Base-by-base conservation (phyloP, 2,888 invertebrate genomes). In the Rhagophthalmus giganteus region DNA sequence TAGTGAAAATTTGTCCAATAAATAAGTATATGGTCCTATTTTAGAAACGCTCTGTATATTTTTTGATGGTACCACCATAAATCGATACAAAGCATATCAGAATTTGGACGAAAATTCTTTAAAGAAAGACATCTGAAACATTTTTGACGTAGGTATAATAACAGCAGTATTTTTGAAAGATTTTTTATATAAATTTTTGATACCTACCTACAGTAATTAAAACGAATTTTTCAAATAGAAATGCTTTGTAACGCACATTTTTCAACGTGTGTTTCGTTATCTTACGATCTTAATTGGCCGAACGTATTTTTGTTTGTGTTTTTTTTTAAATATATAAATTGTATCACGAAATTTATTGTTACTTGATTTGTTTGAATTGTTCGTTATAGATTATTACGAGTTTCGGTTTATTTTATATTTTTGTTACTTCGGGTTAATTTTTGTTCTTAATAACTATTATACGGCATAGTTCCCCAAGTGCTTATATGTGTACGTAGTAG, bases 151-250 rank as follows among this genome's bases (percentile, higher is more conserved):
- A 48, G 48, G 48, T 48, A 48, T 48, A 5, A 3, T 41, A 14
- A 27, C 39, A 33, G 28, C 24, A 13, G 40, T 47, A 47, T 47
- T 47, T 47, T 47, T 47, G 47, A 47, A 47, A 39, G 8, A 46
- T 47, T 47, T n/a, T 47, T 47, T 55, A 61, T 60, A 61, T 64
- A 56, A 60, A 63, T 63, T 64, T 64, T 64, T 63, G 57, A 65
- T 65, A 63, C 59, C 61, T 65, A 63, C 59, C 61, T 58, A 63
- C 63, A 57, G 53, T 41, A 62, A 35, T 25, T 48, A 35, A n/a
- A 20, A 48, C 35, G 52, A 55, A 56, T 60, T 61, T 61, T 59
- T 60, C 47, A 47, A 47, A 42, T 30, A 31, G 53, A 53, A 42
- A 54, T 54, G 54, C 54, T 54, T 54, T 54, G 54, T 54, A 49